Percentiles rank a stretch among this genome's conserved stretches.
phyloP scores from a whole-genome alignment of 2,113 vertebrate species.

The Tympanuchus pallidicinctus region DNA sequence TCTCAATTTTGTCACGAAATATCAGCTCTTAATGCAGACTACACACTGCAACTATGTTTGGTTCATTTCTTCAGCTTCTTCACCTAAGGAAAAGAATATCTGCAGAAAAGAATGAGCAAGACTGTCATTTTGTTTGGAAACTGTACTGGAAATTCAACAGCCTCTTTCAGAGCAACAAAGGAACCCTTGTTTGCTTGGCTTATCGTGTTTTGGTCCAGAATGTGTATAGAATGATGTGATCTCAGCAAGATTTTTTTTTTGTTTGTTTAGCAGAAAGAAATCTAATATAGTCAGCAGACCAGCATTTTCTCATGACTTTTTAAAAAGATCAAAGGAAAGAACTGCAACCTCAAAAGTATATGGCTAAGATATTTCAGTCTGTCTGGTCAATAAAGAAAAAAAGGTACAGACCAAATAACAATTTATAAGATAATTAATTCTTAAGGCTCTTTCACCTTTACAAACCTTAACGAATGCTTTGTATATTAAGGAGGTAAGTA shows the following conservation, averaged over 20 bases:
- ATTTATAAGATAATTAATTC: slow-evolving; percentile 65
- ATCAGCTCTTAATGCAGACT: slow-evolving; percentile 19
- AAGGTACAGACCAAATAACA: slow-evolving; percentile 60
- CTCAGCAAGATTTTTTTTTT: slow-evolving; percentile 72
- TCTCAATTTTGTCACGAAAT: slow-evolving; percentile 65
- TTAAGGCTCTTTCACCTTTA: slow-evolving; percentile 41
- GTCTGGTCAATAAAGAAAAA: slow-evolving; percentile 64
- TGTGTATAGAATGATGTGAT: slow-evolving; percentile 77
- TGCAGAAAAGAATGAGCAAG: slow-evolving; percentile 64
- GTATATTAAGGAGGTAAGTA: background rate
- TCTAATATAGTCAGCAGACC: slow-evolving; percentile 68
- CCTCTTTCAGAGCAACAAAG: slow-evolving; percentile 74
- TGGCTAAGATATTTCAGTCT: slow-evolving; percentile 61
- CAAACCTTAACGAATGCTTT: slow-evolving; percentile 4
- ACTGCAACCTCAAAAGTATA: slow-evolving; percentile 71
- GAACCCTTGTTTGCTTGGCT: slow-evolving; percentile 77
- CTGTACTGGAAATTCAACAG: slow-evolving; percentile 43
- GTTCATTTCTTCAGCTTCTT: slow-evolving; percentile 41
- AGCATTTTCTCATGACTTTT: slow-evolving; percentile 73
- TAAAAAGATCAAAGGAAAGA: slow-evolving; percentile 81
- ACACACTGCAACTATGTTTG: background rate
- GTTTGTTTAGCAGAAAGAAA: slow-evolving; percentile 74
- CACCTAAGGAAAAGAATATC: slow-evolving; percentile 52
- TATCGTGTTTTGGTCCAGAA: slow-evolving; percentile 72
- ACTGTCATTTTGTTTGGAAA: slow-evolving; percentile 71